Evolutionary conservation across 1,140 invertebrate species (phyloP), one percentile per base, ranked within the genome.

Genomic region (Brachionus manjavacas): DNA sequence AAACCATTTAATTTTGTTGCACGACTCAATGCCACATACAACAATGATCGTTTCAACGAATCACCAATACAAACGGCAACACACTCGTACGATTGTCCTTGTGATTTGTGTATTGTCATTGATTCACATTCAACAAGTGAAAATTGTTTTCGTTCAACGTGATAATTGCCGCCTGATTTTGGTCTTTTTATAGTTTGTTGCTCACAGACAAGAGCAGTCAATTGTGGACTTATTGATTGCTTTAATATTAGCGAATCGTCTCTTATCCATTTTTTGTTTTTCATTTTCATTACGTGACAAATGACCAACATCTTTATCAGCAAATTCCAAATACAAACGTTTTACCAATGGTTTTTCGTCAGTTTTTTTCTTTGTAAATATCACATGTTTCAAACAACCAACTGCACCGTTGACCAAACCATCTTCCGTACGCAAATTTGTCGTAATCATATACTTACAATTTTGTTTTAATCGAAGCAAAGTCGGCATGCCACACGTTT

Each of bases 101-200:
- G 74, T 28, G 74, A 23, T 55, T 78, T 78, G 46, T 55, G 46
- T 78, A 55, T 78, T 2, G 74, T 78, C 74, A 78, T 78, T 78
- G 74, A n/a, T 74, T 74, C 70, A 43, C 35, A 74, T 43, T 74
- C 70, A 11, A 74, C 6, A 0, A 74, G 6, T 4, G 31, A 12
- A 74, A 74, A 74, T 70, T 70, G 66, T 31, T 4, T 28, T 28
- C 66, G 28, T 31, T 31, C 28, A 43, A 43, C 41, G 12, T 43
- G 41, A 43, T 43, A 68, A 20, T 64, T 64, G 23, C 55, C n/a
- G n/a, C 55, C 55, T 14, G 9, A 20, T 16, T 64, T 64, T 64
- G 16, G 16, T n/a, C 16, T 9, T 64, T 64, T 64, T 2, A 64
- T 64, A 4, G 16, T 20, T 20, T 64, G 55, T 64, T 64, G 16